Conservation (phyloP, 2,113 vertebrate genomes). For the Rhinolophus sinicus region DNA sequence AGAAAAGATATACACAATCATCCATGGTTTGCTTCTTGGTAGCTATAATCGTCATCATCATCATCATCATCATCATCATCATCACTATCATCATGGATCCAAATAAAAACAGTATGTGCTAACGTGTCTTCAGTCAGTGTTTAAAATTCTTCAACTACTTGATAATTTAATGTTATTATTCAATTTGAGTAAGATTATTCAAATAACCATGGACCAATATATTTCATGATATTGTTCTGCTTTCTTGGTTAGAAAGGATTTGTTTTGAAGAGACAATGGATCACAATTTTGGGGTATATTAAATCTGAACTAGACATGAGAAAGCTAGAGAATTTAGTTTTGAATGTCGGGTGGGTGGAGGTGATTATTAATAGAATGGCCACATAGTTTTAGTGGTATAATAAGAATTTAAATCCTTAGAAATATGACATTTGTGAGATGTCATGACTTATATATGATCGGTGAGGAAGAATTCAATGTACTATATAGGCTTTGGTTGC, state of each 20-base stretch:
- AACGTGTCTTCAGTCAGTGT: neutral
- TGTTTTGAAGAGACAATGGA: neutral
- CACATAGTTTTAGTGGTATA: neutral
- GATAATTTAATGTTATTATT: neutral
- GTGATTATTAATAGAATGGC: neutral
- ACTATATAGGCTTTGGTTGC: neutral
- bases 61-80: neutral
- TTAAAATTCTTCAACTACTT: neutral
- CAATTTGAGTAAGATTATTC: neutral
- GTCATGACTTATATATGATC: neutral
- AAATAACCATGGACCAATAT: neutral
- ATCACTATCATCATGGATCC: neutral
- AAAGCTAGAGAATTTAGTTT: conserved; percentile 2
- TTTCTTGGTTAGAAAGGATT: neutral
- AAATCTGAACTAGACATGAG: neutral
- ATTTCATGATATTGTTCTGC: neutral
- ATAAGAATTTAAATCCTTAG: neutral
- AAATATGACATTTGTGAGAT: neutral
- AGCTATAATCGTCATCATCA: neutral
- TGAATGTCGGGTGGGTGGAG: neutral
- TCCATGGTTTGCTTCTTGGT: neutral
- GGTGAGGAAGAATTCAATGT: neutral
- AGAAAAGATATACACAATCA: neutral
- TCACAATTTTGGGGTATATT: neutral
- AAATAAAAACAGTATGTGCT: neutral